These are phyloP conservation scores for Lysiphlebus fabarum DNA, from an alignment of 1,140 invertebrate genomes.

Conservation along the genomic window DNA sequence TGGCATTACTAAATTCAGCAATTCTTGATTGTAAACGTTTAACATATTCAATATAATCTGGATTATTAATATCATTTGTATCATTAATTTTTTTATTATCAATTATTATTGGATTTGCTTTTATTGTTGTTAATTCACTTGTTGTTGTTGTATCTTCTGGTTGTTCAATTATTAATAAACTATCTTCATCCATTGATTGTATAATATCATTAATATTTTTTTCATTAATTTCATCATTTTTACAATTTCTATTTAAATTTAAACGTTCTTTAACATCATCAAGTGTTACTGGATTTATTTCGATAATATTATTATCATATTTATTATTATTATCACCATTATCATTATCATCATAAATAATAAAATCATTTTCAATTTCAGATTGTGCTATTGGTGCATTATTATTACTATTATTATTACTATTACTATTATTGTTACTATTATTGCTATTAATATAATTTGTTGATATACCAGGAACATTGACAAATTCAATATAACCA, in stretches of 20 bases:
- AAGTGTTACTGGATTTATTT: conserved; percentile 47
- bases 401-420: not conserved
- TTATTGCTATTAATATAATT: not conserved
- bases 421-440: conserved; percentile 1
- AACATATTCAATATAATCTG: conserved; percentile 65
- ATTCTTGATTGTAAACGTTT: conserved; percentile 67
- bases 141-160: conserved; percentile 57
- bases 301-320: conserved; percentile 40
- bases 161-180: conserved; percentile 54
- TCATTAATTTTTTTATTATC: too few species aligned
- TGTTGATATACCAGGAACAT: conserved; percentile 36
- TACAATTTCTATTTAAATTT: conserved; percentile 7
- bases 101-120: conserved; percentile 58
- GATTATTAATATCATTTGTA: conserved; percentile 44
- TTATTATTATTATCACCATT: conserved; percentile 26
- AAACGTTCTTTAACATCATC: conserved; percentile 43
- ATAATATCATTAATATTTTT: conserved; percentile 41
- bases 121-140: conserved; percentile 58
- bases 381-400: conserved; percentile 47
- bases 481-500: conserved; percentile 69
- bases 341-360: conserved; percentile 32
- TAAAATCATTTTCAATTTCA: conserved; percentile 45
- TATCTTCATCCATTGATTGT: conserved; percentile 61
- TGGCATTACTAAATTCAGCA: conserved; percentile 68
- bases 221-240: conserved; percentile 28